These are phyloP conservation scores for Phrixothrix hirtus DNA, from an alignment of 2,888 invertebrate genomes.

Conservation along the genomic window DNA sequence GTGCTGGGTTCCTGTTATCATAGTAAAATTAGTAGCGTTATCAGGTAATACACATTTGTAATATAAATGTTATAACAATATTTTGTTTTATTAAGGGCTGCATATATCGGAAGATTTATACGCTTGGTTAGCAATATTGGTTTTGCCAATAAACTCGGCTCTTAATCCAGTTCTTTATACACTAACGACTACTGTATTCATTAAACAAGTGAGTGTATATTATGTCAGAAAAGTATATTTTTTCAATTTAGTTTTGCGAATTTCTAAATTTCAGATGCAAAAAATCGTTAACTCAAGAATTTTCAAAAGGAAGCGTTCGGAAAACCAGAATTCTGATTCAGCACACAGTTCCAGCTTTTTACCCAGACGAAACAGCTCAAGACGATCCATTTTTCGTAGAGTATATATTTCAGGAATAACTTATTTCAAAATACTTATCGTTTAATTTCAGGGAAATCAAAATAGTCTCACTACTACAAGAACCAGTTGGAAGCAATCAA, in stretches of 20 bases:
- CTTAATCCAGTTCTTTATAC: constrained; percentile 67
- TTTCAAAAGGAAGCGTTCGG: constrained; percentile 21
- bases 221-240: background rate
- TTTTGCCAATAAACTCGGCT: constrained; percentile 65
- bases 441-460: constrained; percentile 47
- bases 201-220: constrained; percentile 58
- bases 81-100: constrained; percentile 53
- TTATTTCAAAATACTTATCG: background rate
- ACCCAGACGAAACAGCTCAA: constrained; percentile 51
- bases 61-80: background rate
- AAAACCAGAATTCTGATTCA: constrained; percentile 54
- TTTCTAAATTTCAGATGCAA: constrained; percentile 21
- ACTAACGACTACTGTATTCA: constrained; percentile 63
- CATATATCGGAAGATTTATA: constrained; percentile 61
- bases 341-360: constrained; percentile 57
- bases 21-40: constrained; percentile 61
- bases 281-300: constrained; percentile 22
- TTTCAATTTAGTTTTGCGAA: constrained; percentile 14
- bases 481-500: constrained; percentile 46
- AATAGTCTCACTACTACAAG: constrained; percentile 49
- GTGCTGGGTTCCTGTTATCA: constrained; percentile 65
- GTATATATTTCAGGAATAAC: constrained; percentile 37
- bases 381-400: constrained; percentile 50
- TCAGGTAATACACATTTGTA: constrained; percentile 50
- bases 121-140: constrained; percentile 65